phyloP scores from a whole-genome alignment of 2,113 vertebrate species.

The Triplophysa rosa region DNA sequence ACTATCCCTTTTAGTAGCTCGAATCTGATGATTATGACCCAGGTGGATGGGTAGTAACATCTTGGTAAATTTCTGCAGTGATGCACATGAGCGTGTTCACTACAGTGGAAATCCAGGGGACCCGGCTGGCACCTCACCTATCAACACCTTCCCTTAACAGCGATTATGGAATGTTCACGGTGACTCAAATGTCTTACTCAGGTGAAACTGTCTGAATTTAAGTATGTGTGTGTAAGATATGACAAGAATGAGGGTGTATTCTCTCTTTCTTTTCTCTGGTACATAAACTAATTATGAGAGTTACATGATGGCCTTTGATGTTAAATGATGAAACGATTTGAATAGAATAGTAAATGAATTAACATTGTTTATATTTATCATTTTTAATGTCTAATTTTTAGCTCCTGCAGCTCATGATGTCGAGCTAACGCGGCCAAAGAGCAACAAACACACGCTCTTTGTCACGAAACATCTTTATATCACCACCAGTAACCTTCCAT shows the following conservation, averaged over 20 bases:
- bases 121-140: not conserved
- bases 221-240: not conserved
- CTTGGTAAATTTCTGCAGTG: not conserved
- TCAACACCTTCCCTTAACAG: not conserved
- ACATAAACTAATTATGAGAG: not conserved
- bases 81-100: not conserved
- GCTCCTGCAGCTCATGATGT: not conserved
- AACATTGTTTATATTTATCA: not conserved
- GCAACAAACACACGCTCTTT: not conserved
- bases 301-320: not conserved
- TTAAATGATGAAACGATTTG: not conserved
- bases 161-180: not conserved
- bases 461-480: not conserved
- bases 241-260: conserved; percentile 11
- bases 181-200: not conserved
- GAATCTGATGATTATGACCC: not conserved
- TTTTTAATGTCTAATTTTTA: not conserved
- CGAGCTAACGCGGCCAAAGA: not conserved
- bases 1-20: too few species aligned
- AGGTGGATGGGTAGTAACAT: too few species aligned
- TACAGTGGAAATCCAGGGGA: not conserved
- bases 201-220: not conserved
- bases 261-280: not conserved
- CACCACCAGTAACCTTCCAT: too few species aligned
- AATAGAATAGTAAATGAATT: not conserved